Base-by-base conservation (phyloP, 2,113 vertebrate species). In the Osmerus eperlanus region DNA sequence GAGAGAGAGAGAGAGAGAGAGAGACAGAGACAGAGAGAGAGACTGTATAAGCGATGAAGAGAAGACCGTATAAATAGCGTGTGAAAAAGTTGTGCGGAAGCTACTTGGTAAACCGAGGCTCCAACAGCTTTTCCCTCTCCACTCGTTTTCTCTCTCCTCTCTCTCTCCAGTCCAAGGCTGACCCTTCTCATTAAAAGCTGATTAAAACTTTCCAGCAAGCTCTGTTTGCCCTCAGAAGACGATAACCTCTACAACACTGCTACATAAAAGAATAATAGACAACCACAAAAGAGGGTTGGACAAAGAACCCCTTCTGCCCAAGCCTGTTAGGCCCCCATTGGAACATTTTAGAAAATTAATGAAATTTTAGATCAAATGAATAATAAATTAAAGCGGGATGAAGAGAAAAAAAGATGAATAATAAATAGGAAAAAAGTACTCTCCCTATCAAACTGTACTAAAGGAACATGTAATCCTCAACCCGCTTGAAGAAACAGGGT, bases 321-420 rank as follows among this genome's bases (percentile, higher is more conserved):
- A 77, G 80, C 89, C 83, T 84, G 84, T 84, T 83, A 87, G 86
- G 77, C 83, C 87, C 86, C 90, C 91, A 90, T 89, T 91, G 91
- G 86, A 92, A 91, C 91, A 92, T 92, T 93, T 93, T 92, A 91
- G 90, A 93, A 93, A 93, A 93, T 93, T 90, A 92, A 93, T 93
- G 90, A 92, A 92, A 92, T 91, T 92, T 92, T 92, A 91, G 87
- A 93, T 92, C 89, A 92, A 93, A 92, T 93, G 89, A 93, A 93
- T 93, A 90, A 93, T 93, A 90, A 92, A 93, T 91, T 88, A 90
- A 82, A 84, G 70, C 84, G 75, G 61, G 74, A 78, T 78, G 83
- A 80, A 84, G 79, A 72, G 2, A 23, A 23, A 23, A 78, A 78
- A 84, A 85, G 88, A 92, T 91, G 87, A 93, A 93, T 93, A 89